phyloP scores from a whole-genome alignment of 2,888 invertebrate species.

The Leucozona laternaria region DNA sequence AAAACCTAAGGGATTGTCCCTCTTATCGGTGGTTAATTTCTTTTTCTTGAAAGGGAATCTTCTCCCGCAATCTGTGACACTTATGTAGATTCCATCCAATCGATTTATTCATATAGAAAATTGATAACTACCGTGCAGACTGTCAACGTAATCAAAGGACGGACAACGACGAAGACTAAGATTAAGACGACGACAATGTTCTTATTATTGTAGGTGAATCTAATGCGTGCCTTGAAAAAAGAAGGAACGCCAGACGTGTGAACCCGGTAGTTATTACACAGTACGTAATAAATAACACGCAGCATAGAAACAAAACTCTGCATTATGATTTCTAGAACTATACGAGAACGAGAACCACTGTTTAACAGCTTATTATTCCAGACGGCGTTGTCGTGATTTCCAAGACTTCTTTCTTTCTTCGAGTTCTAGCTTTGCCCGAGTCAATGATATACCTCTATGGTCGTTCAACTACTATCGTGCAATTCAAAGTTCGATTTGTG shows the following conservation, averaged over 20 bases:
- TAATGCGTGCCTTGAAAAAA: conserved; percentile 28
- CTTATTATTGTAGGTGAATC: conserved; percentile 32
- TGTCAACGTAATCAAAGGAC: conserved; percentile 9
- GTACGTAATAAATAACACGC: conserved; percentile 71
- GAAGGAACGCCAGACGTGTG: conserved; percentile 63
- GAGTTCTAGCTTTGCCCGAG: conserved; percentile 38
- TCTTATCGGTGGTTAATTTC: conserved; percentile 23
- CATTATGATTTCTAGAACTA: conserved; percentile 57
- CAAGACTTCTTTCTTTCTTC: conserved; percentile 60
- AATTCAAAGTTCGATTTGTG: conserved; percentile 60
- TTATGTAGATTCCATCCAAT: conserved; percentile 43
- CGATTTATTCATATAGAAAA: conserved; percentile 66
- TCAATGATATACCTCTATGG: conserved; percentile 23
- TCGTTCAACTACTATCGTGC: conserved; percentile 54
- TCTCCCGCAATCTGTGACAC: conserved; percentile 61
- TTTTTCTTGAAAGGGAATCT: conserved; percentile 65
- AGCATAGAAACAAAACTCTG: conserved; percentile 51
- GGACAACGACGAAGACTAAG: neutral
- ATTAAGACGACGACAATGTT: neutral
- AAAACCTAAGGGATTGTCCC: neutral
- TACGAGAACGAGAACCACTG: conserved; percentile 28
- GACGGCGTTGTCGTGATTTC: conserved; percentile 67
- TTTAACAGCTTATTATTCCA: conserved; percentile 71
- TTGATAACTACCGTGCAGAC: conserved; percentile 5
- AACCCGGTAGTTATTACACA: conserved; percentile 71